These are phyloP conservation scores for Cisticola juncidis DNA, from an alignment of 2,113 vertebrate genomes.

Conservation along the genomic window DNA sequence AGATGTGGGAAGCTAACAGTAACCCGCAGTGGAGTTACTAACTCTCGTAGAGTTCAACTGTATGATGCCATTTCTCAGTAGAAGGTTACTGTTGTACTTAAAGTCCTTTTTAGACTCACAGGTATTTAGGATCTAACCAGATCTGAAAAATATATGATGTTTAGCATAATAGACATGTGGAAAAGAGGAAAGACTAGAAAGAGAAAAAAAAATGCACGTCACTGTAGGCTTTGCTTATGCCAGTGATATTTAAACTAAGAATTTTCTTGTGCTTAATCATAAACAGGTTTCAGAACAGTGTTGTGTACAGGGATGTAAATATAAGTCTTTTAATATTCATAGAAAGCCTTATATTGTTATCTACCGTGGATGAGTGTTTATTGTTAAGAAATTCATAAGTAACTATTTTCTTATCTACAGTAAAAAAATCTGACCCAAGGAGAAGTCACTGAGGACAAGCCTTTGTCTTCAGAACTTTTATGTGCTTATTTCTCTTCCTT, in stretches of 20 bases:
- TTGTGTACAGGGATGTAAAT: background rate
- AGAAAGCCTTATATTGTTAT: background rate
- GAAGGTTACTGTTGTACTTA: background rate
- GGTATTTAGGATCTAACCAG: background rate
- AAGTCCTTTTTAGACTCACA: background rate
- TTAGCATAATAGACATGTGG: background rate
- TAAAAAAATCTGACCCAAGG: background rate
- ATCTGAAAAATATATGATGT: background rate
- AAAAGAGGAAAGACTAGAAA: background rate
- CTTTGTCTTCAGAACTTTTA: background rate
- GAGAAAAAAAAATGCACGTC: background rate
- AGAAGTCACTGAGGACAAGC: background rate
- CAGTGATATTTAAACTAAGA: background rate
- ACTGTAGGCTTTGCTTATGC: background rate
- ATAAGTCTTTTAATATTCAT: background rate
- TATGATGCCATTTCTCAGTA: background rate
- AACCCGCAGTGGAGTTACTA: background rate
- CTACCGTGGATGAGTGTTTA: background rate
- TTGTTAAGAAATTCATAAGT: background rate
- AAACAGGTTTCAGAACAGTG: background rate
- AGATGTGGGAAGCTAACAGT: background rate
- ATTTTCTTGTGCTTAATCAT: background rate
- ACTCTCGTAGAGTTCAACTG: rapidly evolving
- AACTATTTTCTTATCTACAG: background rate
- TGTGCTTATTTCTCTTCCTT: background rate